Evolutionary conservation across 2,113 vertebrate genomes (phyloP).

Genomic region (Dolichotis patagonum): DNA sequence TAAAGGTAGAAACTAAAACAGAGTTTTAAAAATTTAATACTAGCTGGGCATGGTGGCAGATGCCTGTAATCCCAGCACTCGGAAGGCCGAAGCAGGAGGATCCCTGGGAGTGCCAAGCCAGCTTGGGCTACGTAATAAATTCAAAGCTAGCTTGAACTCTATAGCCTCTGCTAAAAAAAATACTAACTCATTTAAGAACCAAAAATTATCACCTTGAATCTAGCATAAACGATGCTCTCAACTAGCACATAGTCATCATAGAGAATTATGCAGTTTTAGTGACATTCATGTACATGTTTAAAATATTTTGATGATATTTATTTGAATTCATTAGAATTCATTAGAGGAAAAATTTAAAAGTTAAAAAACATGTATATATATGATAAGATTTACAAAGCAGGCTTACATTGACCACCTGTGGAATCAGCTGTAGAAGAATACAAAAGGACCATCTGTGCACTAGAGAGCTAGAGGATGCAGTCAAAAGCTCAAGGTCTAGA

Average conservation of each 20-base stretch:
- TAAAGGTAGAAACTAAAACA: neutral
- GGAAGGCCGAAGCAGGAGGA: neutral
- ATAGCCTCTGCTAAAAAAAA: neutral
- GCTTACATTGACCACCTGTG: neutral
- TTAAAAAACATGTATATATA: neutral
- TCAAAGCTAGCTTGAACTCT: neutral
- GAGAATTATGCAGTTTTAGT: neutral
- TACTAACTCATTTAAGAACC: neutral
- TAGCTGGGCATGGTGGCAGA: neutral
- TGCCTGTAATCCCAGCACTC: neutral
- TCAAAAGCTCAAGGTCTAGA: neutral
- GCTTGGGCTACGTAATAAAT: neutral
- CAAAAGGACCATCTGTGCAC: neutral
- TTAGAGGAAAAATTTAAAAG: neutral
- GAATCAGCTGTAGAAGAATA: neutral
- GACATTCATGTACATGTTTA: neutral
- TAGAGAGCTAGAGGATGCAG: neutral
- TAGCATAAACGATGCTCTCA: neutral
- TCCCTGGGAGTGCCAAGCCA: neutral
- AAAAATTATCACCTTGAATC: neutral
- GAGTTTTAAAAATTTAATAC: neutral
- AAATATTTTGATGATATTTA: neutral
- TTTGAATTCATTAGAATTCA: neutral
- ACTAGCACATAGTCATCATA: neutral
- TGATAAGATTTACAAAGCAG: neutral